A percentile compares a stretch with the other conserved stretches of the same genome.
Evolutionary conservation across 2,113 vertebrate species (phyloP).

Genomic region (Lates calcarifer): DNA sequence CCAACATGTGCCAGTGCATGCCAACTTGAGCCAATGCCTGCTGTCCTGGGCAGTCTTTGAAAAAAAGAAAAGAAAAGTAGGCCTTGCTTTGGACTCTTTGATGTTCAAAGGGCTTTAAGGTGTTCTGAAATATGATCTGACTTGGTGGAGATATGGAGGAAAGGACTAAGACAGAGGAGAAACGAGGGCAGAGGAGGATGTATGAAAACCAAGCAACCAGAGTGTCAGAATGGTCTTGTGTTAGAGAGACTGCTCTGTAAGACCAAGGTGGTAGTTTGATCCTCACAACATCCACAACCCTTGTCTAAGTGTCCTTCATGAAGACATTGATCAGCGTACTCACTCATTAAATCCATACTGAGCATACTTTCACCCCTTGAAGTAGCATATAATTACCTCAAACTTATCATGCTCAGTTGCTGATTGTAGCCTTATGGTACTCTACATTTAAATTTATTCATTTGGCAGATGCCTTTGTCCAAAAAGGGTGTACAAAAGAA

Average conservation of each 20-base stretch:
- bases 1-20: conserved; percentile 58
- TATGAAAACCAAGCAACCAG: conserved; percentile 25
- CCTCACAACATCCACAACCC: neutral
- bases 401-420: neutral
- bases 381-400: neutral
- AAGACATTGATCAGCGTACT: conserved; percentile 9
- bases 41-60: conserved; percentile 51
- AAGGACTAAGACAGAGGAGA: conserved; percentile 10
- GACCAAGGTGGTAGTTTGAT: conserved; percentile 33
- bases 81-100: conserved; percentile 59
- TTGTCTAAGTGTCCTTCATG: conserved; percentile 1
- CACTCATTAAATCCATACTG: neutral
- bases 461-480: neutral
- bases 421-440: neutral
- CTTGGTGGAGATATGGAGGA: conserved; percentile 48
- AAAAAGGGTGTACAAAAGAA: neutral
- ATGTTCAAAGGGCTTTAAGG: conserved; percentile 64
- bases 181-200: conserved; percentile 20
- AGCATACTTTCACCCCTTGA: neutral
- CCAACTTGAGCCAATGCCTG: conserved; percentile 60
- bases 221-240: neutral
- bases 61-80: conserved; percentile 28
- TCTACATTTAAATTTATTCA: neutral
- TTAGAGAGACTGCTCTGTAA: neutral
- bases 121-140: conserved; percentile 56